These are phyloP conservation scores for Oryzias sinensis DNA, from an alignment of 2,797 vertebrate genomes.

Conservation along the genomic window DNA sequence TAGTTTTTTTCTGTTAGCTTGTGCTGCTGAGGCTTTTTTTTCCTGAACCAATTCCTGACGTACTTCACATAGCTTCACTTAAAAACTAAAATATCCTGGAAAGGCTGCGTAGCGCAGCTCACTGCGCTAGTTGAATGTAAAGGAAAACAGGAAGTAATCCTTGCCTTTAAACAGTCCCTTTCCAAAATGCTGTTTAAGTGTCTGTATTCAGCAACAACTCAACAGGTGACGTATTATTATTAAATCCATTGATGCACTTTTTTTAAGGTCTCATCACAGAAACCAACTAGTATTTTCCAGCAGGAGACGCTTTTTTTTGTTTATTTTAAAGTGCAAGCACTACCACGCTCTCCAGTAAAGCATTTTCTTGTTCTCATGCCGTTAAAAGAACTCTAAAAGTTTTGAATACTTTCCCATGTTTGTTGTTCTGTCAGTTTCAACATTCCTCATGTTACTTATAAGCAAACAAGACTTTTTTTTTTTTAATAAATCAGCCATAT, in stretches of 20 bases:
- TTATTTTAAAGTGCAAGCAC: slow-evolving; percentile 48
- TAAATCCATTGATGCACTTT: slow-evolving; percentile 68
- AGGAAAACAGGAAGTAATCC: slow-evolving; percentile 20
- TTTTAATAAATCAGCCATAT: slow-evolving; percentile 62
- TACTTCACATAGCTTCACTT: slow-evolving; percentile 30
- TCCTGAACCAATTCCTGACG: too few species aligned
- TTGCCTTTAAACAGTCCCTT: slow-evolving; percentile 47
- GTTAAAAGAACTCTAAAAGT: slow-evolving; percentile 56
- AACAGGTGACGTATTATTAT: slow-evolving; percentile 51
- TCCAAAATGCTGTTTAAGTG: slow-evolving; percentile 63
- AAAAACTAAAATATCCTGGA: slow-evolving; percentile 25
- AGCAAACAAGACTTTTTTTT: slow-evolving; percentile 36
- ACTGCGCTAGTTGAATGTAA: slow-evolving; percentile 49
- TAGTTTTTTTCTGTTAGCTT: too few species aligned
- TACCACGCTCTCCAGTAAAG: slow-evolving; percentile 35
- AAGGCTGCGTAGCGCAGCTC: slow-evolving; percentile 29
- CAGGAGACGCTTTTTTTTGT: slow-evolving; percentile 38
- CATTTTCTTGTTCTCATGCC: slow-evolving; percentile 14
- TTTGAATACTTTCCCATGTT: slow-evolving; percentile 58
- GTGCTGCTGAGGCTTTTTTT: too few species aligned
- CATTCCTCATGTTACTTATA: slow-evolving; percentile 67
- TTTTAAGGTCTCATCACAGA: slow-evolving; percentile 38
- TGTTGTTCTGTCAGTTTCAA: slow-evolving; percentile 59
- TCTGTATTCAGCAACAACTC: slow-evolving; percentile 50
- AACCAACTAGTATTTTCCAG: slow-evolving; percentile 40